A percentile compares a stretch with the other conserved stretches of the same genome.
These are phyloP conservation scores for Percopsis omiscomaycus DNA, from an alignment of 2,797 vertebrate genomes.

Conservation along the genomic window DNA sequence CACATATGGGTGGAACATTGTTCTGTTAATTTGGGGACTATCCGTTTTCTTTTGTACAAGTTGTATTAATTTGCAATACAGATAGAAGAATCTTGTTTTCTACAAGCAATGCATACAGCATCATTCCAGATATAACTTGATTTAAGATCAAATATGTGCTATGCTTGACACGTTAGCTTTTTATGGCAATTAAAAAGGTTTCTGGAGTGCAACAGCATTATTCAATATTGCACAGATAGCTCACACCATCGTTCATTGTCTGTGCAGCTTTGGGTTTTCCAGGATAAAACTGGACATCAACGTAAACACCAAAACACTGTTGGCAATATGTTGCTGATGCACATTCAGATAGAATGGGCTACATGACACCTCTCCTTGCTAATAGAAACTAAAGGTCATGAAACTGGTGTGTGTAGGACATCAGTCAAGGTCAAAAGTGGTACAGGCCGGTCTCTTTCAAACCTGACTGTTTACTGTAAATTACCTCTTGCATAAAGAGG, in stretches of 20 bases:
- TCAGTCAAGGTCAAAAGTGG: conserved; percentile 39
- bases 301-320: not conserved
- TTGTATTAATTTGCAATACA: not conserved
- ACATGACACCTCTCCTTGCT: conserved; percentile 2
- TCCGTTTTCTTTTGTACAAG: not conserved
- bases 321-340: not conserved
- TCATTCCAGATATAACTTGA: no score
- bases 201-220: no score
- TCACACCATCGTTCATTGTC: no score
- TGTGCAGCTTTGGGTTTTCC: no score
- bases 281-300: not conserved
- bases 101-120: no score
- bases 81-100: no score
- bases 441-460: conserved; percentile 1
- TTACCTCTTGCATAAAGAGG: not conserved
- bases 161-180: no score
- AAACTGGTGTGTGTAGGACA: conserved; percentile 13
- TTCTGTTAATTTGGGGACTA: not conserved
- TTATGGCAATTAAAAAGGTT: no score
- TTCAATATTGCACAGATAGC: no score
- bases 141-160: no score
- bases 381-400: not conserved
- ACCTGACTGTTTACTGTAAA: not conserved
- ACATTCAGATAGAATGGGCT: not conserved
- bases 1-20: not conserved